Percentiles rank a stretch among this genome's conserved stretches.
Evolutionary conservation across 2,888 invertebrate genomes (phyloP).

Genomic region (Pediacus dermestoides): DNA sequence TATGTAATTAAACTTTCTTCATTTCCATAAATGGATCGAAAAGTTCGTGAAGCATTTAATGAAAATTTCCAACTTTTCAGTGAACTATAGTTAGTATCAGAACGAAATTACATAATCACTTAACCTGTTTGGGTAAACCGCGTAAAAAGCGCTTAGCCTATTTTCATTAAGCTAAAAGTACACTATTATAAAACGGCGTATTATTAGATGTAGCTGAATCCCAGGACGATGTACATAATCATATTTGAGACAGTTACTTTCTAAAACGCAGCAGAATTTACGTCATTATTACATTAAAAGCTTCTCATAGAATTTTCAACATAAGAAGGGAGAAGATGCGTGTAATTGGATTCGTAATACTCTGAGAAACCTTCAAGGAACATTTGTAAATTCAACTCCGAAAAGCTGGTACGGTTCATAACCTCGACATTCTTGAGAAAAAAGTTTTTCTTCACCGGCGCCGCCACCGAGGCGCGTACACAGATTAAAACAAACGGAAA

Average conservation of each 20-base stretch:
- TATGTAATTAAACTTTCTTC: too few relatives aligned
- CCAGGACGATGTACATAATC: conserved; percentile 2
- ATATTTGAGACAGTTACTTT: conserved; percentile 17
- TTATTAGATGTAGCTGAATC: neutral
- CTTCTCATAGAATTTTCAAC: conserved; percentile 22
- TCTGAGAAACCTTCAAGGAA: conserved; percentile 2
- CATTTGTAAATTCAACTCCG: conserved; percentile 1
- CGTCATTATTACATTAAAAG: conserved; percentile 23
- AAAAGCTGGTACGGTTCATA: too few relatives aligned
- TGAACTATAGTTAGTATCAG: too few relatives aligned
- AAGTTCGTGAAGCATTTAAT: too few relatives aligned
- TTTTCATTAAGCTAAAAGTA: neutral
- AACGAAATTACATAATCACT: too few relatives aligned
- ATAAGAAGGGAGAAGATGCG: conserved; percentile 20
- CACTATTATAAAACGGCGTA: neutral
- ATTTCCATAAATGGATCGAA: too few relatives aligned
- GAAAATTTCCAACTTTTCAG: too few relatives aligned
- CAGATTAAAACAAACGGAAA: neutral
- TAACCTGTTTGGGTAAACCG: too few relatives aligned
- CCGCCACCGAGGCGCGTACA: neutral
- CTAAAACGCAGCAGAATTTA: conserved; percentile 14
- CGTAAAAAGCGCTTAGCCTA: too few relatives aligned
- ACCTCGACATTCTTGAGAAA: too few relatives aligned
- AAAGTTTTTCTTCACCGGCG: too few relatives aligned
- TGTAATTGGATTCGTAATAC: conserved; percentile 22